phyloP scores from a whole-genome alignment of 2,888 invertebrate genomes.

The Chesias legatella region DNA sequence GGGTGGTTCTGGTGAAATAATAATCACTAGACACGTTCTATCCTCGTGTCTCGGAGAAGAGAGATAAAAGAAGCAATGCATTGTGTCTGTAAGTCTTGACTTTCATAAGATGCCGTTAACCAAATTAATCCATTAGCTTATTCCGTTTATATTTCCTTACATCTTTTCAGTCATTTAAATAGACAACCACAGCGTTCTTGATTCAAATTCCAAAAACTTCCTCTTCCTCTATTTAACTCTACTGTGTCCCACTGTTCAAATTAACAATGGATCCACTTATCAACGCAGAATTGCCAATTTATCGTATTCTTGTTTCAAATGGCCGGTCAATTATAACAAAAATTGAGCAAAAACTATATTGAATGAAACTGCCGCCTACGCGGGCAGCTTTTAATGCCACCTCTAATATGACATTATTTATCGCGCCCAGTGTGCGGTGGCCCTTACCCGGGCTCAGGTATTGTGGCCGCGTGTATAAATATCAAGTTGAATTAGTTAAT shows the following conservation, averaged over 20 bases:
- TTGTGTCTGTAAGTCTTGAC: too few species aligned
- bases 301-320: slow-evolving; percentile 14
- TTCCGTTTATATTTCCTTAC: too few species aligned
- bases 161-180: too few species aligned
- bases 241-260: neutral
- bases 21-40: too few species aligned
- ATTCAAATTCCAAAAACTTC: too few species aligned
- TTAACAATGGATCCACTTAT: slow-evolving; percentile 12
- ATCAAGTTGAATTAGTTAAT: slow-evolving; percentile 57
- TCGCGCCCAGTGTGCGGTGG: slow-evolving; percentile 51
- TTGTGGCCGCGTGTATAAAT: slow-evolving; percentile 55
- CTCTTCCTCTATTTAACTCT: neutral
- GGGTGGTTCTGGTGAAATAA: too few species aligned
- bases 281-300: slow-evolving; percentile 13
- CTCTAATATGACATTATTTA: slow-evolving; percentile 72
- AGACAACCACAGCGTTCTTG: too few species aligned
- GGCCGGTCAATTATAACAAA: slow-evolving; percentile 27
- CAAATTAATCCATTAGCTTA: too few species aligned
- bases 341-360: slow-evolving; percentile 30
- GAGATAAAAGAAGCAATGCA: too few species aligned
- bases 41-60: too few species aligned
- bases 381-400: slow-evolving; percentile 40
- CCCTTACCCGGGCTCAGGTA: slow-evolving; percentile 58
- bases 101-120: too few species aligned
- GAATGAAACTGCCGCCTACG: slow-evolving; percentile 39